Evolutionary conservation across 30 jellyfish, hydroid and myxozoan species (phyloP), one percentile per base, ranked within the genome.

Genomic region (Phacellophora camtschatica): DNA sequence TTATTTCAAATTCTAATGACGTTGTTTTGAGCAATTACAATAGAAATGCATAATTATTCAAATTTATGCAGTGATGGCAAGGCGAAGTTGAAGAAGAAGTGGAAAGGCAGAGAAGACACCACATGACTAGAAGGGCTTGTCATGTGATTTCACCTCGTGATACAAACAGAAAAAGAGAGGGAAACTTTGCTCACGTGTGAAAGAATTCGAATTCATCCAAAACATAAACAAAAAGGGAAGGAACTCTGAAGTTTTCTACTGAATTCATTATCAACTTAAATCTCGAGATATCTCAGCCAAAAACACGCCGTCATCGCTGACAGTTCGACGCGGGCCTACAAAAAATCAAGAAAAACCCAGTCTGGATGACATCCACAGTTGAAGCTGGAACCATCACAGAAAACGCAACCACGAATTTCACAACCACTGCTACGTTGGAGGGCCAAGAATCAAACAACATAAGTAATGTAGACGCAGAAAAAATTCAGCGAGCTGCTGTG

Each of bases 91-190:
- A 20, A 61, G 32, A 3, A 30, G 29, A 30, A 28, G 71, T 24
- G 48, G 27, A n/a, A 20, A 15, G 77, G 54, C 54, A 19, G 35
- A 49, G 84, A 82, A 41, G 86, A 71, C 82, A 82, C 84, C 95
- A 84, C 95, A 84, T 84, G 95, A 84, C 95, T 64, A 51, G 95
- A 64, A 80, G 88, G 81, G 36, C 22, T 84, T 71, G 95, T 84
- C 95, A 84, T 84, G 95, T 84, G 95, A 84, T 66, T 80, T 79
- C 67, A 68, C 88, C 95, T 81, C 95, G 95, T 66, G 95, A 72
- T 84, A 84, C 87, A 84, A 84, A 84, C 95, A 57, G 64, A 32
- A 54, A 71, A 45, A 71, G 42, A 51, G 49, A 36, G 64, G 43
- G 43, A 48, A 70, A 80, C 46, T 71, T 27, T 36, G 80, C 91